phyloP scores from a whole-genome alignment of 2,797 vertebrate species.

The Triplophysa bombifrons region DNA sequence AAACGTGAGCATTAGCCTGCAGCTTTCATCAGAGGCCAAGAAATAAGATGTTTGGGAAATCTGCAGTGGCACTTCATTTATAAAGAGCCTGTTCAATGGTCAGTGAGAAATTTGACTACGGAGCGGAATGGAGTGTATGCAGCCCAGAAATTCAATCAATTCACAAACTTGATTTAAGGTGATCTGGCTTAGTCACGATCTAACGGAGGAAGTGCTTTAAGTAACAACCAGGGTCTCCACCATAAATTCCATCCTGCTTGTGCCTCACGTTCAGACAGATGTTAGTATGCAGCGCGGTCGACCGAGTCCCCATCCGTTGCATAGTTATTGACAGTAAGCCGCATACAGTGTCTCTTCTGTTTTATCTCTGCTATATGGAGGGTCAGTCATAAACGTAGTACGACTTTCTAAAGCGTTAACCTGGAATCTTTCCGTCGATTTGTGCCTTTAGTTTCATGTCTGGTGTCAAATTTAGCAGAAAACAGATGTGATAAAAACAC shows the following conservation, averaged over 20 bases:
- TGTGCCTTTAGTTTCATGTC: conserved; percentile 16
- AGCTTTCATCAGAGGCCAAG: conserved; percentile 37
- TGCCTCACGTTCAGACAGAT: conserved; percentile 36
- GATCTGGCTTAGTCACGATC: conserved; percentile 52
- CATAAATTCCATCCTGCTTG: conserved; percentile 51
- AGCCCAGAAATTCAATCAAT: conserved; percentile 61
- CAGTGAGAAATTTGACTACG: conserved; percentile 56
- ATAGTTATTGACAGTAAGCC: conserved; percentile 52
- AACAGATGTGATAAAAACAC: conserved; percentile 18
- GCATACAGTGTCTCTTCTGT: conserved; percentile 32
- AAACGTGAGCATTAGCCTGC: conserved; percentile 33
- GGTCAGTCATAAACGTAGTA: conserved; percentile 25
- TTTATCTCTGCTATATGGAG: conserved; percentile 29
- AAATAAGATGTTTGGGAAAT: conserved; percentile 55
- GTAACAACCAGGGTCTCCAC: conserved; percentile 40
- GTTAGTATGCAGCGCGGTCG: conserved; percentile 50
- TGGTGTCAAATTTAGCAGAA: conserved; percentile 42
- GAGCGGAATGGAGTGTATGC: conserved; percentile 33
- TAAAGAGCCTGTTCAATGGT: conserved; percentile 59
- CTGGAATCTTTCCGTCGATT: conserved; percentile 33
- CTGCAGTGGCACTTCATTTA: conserved; percentile 58
- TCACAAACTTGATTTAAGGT: conserved; percentile 60
- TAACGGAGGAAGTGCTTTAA: conserved; percentile 42
- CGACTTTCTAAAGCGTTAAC: conserved; percentile 43
- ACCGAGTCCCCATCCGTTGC: conserved; percentile 15